Conservation (phyloP, 2,888 invertebrate genomes). For the Cacoxenus indagator region DNA sequence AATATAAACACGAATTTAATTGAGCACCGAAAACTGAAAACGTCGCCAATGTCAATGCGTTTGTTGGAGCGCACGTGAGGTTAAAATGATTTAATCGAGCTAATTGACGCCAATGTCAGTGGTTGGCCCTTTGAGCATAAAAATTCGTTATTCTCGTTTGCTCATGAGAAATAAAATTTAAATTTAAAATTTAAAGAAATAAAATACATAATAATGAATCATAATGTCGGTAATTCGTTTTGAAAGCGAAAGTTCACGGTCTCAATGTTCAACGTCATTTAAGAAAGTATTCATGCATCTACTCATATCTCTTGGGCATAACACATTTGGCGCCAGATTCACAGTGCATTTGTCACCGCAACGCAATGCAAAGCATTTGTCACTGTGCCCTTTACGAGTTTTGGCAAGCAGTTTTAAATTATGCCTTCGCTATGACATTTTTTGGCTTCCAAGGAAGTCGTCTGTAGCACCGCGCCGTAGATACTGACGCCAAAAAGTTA, state of each 20-base stretch:
- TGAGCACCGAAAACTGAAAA: constrained; percentile 55
- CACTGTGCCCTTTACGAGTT: no score
- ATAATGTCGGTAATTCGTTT: background rate
- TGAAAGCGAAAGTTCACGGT: background rate
- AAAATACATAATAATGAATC: background rate
- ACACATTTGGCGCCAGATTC: background rate
- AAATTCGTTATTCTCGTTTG: background rate
- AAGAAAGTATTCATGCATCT: background rate
- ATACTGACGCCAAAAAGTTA: background rate
- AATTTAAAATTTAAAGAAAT: background rate
- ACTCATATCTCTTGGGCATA: background rate
- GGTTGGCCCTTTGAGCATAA: background rate
- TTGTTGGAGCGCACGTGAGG: constrained; percentile 36
- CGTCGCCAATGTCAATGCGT: constrained; percentile 28
- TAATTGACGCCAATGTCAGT: background rate
- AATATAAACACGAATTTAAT: constrained; percentile 49
- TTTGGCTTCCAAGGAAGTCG: background rate
- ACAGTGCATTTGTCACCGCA: no score
- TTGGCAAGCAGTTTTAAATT: background rate
- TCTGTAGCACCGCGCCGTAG: background rate
- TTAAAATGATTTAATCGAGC: background rate
- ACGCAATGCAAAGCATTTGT: background rate
- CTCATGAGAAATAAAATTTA: no score
- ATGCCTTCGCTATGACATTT: background rate
- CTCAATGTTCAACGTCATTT: background rate